Conservation (phyloP, 2,888 invertebrate genomes). For the Diachrysia chrysitis region DNA sequence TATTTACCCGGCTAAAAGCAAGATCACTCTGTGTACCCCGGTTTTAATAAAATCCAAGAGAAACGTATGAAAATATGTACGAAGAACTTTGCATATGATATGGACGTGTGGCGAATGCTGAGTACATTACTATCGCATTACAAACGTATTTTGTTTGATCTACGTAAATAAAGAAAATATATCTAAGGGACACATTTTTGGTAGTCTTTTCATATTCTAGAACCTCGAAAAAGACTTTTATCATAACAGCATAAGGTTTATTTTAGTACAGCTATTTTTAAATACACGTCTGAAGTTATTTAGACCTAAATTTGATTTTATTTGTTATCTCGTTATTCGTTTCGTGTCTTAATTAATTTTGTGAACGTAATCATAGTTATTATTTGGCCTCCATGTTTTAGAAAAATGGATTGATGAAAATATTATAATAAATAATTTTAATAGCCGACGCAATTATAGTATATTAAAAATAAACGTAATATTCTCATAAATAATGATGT, state of each 20-base stretch:
- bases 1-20: slow-evolving; percentile 68
- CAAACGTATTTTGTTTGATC: slow-evolving; percentile 64
- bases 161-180: slow-evolving; percentile 59
- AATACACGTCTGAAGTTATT: not conserved
- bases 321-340: not conserved
- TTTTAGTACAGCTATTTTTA: not conserved
- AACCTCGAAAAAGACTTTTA: not conserved
- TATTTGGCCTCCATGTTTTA: not conserved
- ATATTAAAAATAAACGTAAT: not conserved
- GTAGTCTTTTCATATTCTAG: slow-evolving; percentile 5
- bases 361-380: not conserved
- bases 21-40: slow-evolving; percentile 55
- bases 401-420: not conserved
- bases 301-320: slow-evolving; percentile 6
- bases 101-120: slow-evolving; percentile 56
- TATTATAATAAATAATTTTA: not conserved
- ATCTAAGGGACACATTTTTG: slow-evolving; percentile 36
- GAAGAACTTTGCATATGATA: slow-evolving; percentile 56
- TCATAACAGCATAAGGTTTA: not conserved
- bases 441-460: not conserved
- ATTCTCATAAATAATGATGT: not conserved
- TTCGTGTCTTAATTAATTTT: slow-evolving; percentile 2
- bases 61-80: slow-evolving; percentile 56
- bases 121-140: slow-evolving; percentile 62
- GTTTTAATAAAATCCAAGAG: slow-evolving; percentile 64